A percentile compares a stretch with the other conserved stretches of the same genome.
These are phyloP conservation scores for Lordiphosa mommai DNA, from an alignment of 1,140 invertebrate genomes.

Conservation along the genomic window DNA sequence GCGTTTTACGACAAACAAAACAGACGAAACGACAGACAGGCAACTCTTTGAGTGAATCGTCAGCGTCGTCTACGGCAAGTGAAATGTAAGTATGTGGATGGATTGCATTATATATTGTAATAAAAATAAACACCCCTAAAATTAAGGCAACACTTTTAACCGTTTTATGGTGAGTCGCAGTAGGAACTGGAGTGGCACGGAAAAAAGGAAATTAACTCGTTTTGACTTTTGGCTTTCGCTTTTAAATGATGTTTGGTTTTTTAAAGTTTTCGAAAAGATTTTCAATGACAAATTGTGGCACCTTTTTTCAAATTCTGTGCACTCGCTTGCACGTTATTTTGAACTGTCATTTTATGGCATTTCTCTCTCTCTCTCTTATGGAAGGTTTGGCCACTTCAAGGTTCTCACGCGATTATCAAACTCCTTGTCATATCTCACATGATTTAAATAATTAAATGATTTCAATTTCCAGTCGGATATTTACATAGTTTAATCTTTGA, in stretches of 20 bases:
- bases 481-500: constrained; percentile 3
- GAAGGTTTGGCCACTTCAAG: background rate
- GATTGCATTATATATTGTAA: constrained; percentile 69
- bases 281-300: too few relatives aligned
- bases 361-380: constrained; percentile 17
- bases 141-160: constrained; percentile 64
- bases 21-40: constrained; percentile 17
- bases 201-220: constrained; percentile 22
- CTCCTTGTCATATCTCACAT: background rate
- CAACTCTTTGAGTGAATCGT: constrained; percentile 45
- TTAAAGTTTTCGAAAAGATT: too few relatives aligned
- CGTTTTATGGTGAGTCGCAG: constrained; percentile 39
- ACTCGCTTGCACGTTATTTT: constrained; percentile 45
- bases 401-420: constrained; percentile 36
- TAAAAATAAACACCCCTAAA: constrained; percentile 71
- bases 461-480: constrained; percentile 32
- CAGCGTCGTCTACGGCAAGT: constrained; percentile 33
- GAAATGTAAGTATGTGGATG: constrained; percentile 39
- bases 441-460: constrained; percentile 14
- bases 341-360: constrained; percentile 20
- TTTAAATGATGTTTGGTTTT: background rate
- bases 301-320: too few relatives aligned
- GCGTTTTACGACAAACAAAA: constrained; percentile 72
- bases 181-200: background rate
- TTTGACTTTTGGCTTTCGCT: constrained; percentile 19